Base-by-base conservation (phyloP, 2,888 invertebrate species). In the Drosophila limbata region DNA sequence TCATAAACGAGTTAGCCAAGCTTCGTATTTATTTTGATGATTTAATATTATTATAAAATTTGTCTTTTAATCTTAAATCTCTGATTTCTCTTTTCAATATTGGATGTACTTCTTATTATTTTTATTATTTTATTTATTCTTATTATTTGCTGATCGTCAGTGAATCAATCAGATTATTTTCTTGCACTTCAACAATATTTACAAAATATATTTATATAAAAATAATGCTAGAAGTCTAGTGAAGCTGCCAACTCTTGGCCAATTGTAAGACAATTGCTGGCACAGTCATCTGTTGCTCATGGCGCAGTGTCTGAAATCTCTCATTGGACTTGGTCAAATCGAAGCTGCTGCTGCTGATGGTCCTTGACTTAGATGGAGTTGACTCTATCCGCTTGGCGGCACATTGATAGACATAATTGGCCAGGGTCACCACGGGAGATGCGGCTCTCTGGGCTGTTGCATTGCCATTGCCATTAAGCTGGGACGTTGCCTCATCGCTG, bases 381-480 rank as follows among this genome's bases (percentile, higher is more conserved):
- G 62, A n/a, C 50, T n/a, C 51, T 37, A 25, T 25, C 25, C 68
- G 75, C 53, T 69, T 59, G 64, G 50, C 56, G 53, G 74, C 74
- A 45, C 74, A 82, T 51, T 79, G 64, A 62, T 88, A 79, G 48
- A 74, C 77, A 40, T 79, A 82, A 70, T 77, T 67, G 69, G 70
- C 66, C 44, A 77, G 45, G 17, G 52, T 44, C 42, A 68, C 51
- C 5, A 56, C 67, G 55, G 66, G 52, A 45, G 59, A 13, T 55
- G 53, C 42, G 39, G 25, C 19, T 17, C 35, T 28, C 11, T 33
- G 47, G 9, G 15, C 19, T 21, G 61, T 35, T 40, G 55, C 64
- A 39, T 44, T 65, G 52, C 35, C 52, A 39, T 48, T 60, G 48
- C 28, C 52, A 19, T 21, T 28, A 2, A 17, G 50, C 21, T 35